Evolutionary conservation across 2,113 vertebrate species (phyloP), one percentile per base, ranked within the genome.

Genomic region (Daubentonia madagascariensis): DNA sequence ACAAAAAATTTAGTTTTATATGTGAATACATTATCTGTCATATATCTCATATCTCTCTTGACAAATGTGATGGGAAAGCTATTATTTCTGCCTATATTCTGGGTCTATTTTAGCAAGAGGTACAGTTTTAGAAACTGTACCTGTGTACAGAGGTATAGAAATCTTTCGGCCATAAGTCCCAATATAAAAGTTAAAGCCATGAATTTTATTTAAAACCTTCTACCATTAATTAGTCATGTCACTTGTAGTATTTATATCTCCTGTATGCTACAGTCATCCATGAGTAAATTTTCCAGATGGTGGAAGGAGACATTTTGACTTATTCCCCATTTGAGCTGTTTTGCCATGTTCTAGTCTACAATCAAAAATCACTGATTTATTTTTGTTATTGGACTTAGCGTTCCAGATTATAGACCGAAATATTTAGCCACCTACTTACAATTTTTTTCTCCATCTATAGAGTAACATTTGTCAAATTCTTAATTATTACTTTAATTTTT

Each of bases 351-450:
- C 70, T 85, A 14, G 54, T 91, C 25, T 91, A 11, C 52, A 89
- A 85, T 75, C 54, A 91, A 70, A 89, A 92, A 59, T 88, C 63
- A 68, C 4, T 81, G 22, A 79, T 85, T 92, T 91, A 52, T 94
- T 96, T 91, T 97, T 89, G 40, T 80, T 75, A 43, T 40, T 92
- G 32, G 92, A 85, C 50, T 89, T 48, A 68, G 88, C 79, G 67
- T 89, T 96, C 25, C 72, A 61, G 23, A 50, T 43, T 92, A 61
- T 50, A 83, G 17, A 96, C 54, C 25, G 32, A 92, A 94, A 89
- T 91, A 85, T 67, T 72, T 72, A 91, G 43, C 35, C 57, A 84
- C 67, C 76, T 59, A 23, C 25, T 93, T 83, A 95, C 4, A 0
- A 0, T 43, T 76, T 52, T 52, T 79, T 6, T 2, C 35, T 59